phyloP scores from a whole-genome alignment of 2,797 vertebrate genomes.

The Sebastes vulpes region DNA sequence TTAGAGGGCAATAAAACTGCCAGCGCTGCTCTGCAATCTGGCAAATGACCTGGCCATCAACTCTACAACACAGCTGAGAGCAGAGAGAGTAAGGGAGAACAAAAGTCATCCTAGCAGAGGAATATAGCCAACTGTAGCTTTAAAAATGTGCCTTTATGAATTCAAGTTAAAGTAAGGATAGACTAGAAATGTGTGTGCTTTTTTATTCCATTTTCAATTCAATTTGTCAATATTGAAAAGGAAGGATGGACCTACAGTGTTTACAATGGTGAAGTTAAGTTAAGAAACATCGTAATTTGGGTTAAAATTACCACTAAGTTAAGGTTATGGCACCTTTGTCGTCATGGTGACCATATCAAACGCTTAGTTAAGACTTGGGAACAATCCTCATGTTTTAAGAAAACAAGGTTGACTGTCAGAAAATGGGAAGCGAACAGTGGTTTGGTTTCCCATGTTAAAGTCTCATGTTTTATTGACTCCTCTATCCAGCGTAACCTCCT shows the following conservation, averaged over 20 bases:
- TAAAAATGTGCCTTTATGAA: background rate
- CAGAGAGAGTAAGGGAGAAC: background rate
- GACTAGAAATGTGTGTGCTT: background rate
- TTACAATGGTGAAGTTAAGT: background rate
- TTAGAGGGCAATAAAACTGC: slow-evolving; percentile 69
- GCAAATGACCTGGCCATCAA: slow-evolving; percentile 76
- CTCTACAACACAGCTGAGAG: slow-evolving; percentile 41
- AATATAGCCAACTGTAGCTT: background rate
- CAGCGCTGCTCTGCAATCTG: slow-evolving; percentile 70
- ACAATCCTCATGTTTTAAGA: background rate
- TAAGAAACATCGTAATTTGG: background rate
- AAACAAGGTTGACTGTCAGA: background rate
- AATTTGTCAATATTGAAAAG: background rate
- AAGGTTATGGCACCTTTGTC: background rate
- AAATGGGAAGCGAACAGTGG: background rate
- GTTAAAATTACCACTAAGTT: background rate
- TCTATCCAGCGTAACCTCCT: background rate
- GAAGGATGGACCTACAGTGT: background rate
- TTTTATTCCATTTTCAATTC: background rate
- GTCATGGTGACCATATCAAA: background rate
- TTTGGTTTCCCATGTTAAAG: background rate
- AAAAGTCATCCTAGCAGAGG: background rate
- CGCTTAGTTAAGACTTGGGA: background rate
- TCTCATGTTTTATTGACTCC: background rate
- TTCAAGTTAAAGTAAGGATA: background rate